phyloP scores from a whole-genome alignment of 2,888 invertebrate species.

The Drosophila paracracens region DNA sequence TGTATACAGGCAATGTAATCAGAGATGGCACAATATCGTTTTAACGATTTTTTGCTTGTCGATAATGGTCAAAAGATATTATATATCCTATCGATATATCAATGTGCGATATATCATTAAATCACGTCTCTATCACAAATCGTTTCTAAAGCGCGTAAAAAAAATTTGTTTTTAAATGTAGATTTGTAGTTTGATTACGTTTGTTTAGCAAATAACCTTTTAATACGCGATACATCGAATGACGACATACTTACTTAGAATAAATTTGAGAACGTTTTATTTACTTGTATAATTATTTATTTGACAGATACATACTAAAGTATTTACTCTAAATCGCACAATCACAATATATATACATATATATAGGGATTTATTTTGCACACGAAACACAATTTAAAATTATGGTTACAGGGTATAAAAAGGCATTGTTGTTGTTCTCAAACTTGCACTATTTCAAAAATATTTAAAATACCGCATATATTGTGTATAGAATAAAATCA shows the following conservation, averaged over 20 bases:
- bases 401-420: slow-evolving; percentile 54
- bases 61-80: neutral
- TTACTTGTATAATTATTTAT: slow-evolving; percentile 38
- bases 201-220: neutral
- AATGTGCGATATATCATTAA: neutral
- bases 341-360: slow-evolving; percentile 34
- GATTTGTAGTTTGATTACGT: neutral
- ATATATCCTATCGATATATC: neutral
- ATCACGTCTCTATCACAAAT: neutral
- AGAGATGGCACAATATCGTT: slow-evolving; percentile 1
- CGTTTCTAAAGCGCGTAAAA: neutral
- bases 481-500: slow-evolving; percentile 76
- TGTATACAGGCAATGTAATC: slow-evolving; percentile 25
- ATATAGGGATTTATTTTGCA: slow-evolving; percentile 31
- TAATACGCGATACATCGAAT: neutral
- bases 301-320: slow-evolving; percentile 39
- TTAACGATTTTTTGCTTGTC: neutral
- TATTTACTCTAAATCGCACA: slow-evolving; percentile 42
- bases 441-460: slow-evolving; percentile 74
- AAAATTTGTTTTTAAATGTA: neutral
- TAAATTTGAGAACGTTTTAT: neutral
- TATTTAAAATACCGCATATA: slow-evolving; percentile 62
- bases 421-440: slow-evolving; percentile 39
- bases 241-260: neutral
- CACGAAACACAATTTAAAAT: slow-evolving; percentile 59